Evolutionary conservation across 2,888 invertebrate species (phyloP).

Genomic region (Drosophila maculinotata): DNA sequence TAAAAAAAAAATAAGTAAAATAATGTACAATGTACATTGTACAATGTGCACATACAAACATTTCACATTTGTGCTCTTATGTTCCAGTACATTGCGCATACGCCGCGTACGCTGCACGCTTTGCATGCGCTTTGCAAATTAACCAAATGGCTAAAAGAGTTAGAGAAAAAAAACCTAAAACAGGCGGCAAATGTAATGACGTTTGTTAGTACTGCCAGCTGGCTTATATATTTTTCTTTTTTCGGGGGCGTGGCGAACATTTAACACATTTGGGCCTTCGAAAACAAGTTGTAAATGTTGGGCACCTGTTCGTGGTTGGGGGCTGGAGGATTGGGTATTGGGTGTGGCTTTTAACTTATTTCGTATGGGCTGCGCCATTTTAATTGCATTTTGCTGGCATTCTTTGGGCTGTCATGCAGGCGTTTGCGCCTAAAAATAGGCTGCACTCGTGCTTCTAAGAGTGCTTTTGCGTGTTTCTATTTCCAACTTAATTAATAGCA

Average conservation of each 20-base stretch:
- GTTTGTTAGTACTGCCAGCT: constrained; percentile 20
- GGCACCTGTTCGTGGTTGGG: constrained; percentile 36
- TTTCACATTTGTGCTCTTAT: constrained; percentile 43
- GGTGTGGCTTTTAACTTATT: constrained; percentile 58
- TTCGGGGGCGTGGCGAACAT: constrained; percentile 67
- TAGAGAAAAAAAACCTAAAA: constrained; percentile 30
- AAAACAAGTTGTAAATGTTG: constrained; percentile 77
- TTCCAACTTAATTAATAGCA: constrained; percentile 80
- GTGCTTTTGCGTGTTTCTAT: constrained; percentile 79
- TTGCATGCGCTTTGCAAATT: constrained; percentile 74
- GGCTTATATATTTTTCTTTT: constrained; percentile 8
- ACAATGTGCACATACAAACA: constrained; percentile 20
- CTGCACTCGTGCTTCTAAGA: constrained; percentile 62
- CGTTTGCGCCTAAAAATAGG: constrained; percentile 70
- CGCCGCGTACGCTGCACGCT: constrained; percentile 59
- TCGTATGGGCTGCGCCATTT: constrained; percentile 61
- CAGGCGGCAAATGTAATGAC: constrained; percentile 50
- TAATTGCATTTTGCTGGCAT: constrained; percentile 73
- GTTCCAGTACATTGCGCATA: constrained; percentile 64
- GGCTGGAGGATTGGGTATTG: constrained; percentile 3
- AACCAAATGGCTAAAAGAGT: constrained; percentile 55
- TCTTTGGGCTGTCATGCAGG: constrained; percentile 65
- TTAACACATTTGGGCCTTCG: constrained; percentile 71
- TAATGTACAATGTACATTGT: constrained; percentile 36
- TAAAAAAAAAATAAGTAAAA: constrained; percentile 10